Base-by-base conservation (phyloP, 2,797 vertebrate genomes). In the Serranus cabrilla region DNA sequence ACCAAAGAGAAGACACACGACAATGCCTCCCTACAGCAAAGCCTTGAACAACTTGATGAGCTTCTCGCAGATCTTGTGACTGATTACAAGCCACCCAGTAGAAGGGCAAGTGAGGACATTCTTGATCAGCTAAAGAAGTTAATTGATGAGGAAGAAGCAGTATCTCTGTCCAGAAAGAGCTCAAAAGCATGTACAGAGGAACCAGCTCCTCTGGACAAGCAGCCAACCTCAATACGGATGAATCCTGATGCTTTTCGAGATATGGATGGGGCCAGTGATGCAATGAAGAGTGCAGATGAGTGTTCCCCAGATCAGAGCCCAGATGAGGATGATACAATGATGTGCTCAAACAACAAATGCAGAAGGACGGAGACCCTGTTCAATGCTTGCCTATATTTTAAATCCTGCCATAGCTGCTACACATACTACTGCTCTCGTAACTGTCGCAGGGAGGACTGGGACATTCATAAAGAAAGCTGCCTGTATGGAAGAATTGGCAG, bases 331-430 rank as follows among this genome's bases (percentile, higher is more conserved):
- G 98, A 99, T 81, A 96, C 98, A 71, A 97, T 99, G 97, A 98
- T 97, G 90, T 99, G 98, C 81, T 99, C 98, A 11, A 99, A 99
- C 12, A 96, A 97, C 91, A 98, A 96, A 90, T 99, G 98, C 81
- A 93, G 96, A 9, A 95, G 98, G 76, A 98, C 97, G 0, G 98
- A 99, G 91, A 98, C 98, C 43, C 93, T 99, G 87, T 99, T 99
- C 89, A 98, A 99, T 0, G 98, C 98, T 90, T 99, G 98, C 87
- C 96, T 99, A 78, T 99, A 99, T 92, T 99, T 99, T 91, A 99
- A 99, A 92, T 98, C 98, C 0, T 99, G 98, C 93, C 98, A 98
- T 94, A 99, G 97, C 94, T 99, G 98, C 94, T 98, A 98, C 87
- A 99, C 98, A 2, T 99, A 99, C 89, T 99, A 99, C 89, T 99